These are phyloP conservation scores for Ceyx melanurus DNA, from an alignment of 2,113 vertebrate genomes.

Conservation along the genomic window DNA sequence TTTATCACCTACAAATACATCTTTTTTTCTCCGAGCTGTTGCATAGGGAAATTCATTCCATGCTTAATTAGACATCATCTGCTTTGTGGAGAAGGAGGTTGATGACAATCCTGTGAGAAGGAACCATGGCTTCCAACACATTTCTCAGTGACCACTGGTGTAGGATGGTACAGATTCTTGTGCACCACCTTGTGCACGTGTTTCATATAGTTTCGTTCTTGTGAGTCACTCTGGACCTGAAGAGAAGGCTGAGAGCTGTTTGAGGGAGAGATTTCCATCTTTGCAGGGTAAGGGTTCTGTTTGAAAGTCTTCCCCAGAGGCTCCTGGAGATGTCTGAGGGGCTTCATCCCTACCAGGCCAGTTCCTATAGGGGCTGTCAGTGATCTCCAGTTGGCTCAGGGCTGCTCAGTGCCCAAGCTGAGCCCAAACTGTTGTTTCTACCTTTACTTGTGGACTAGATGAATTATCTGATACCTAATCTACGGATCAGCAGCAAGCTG, in stretches of 20 bases:
- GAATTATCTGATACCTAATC: not conserved
- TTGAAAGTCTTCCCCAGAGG: not conserved
- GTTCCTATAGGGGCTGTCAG: not conserved
- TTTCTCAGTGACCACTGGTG: not conserved
- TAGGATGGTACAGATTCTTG: not conserved
- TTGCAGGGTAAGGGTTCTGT: not conserved
- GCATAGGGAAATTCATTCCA: not conserved
- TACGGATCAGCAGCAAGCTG: not conserved
- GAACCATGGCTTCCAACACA: not conserved
- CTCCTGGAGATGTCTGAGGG: not conserved
- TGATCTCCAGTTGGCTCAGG: not conserved
- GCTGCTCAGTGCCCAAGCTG: not conserved
- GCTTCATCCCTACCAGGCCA: not conserved
- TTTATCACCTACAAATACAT: not conserved
- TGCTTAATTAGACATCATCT: not conserved
- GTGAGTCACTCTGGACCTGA: not conserved
- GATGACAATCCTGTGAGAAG: not conserved
- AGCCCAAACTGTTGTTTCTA: not conserved
- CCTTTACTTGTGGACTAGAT: not conserved
- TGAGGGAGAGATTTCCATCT: not conserved
- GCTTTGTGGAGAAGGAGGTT: not conserved
- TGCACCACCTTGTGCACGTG: rapidly evolving
- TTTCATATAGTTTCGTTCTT: not conserved
- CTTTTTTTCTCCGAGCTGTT: not conserved
- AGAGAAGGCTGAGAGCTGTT: not conserved